Evolutionary conservation across 1,140 invertebrate species (phyloP).

Genomic region (Diplogasteroides magnus): DNA sequence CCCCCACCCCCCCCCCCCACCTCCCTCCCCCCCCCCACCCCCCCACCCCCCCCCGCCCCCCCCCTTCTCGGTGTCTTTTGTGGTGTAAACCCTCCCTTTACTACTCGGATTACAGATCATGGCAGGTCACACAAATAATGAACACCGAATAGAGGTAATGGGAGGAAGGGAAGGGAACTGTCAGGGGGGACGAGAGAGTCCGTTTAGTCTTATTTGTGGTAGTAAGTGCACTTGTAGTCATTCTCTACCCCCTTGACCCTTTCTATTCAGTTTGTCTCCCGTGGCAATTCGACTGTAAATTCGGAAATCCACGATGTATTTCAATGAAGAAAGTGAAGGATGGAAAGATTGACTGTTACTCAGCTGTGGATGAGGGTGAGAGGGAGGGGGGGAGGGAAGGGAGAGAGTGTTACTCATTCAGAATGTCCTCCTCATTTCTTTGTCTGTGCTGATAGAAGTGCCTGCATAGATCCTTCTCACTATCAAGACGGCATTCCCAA

Average conservation of each 20-base stretch:
- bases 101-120: too few species aligned
- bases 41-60: too few species aligned
- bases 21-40: too few species aligned
- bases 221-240: not conserved
- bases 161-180: not conserved
- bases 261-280: slow-evolving; percentile 33
- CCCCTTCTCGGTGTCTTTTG: not conserved
- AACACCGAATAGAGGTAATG: not conserved
- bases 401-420: too few species aligned
- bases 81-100: too few species aligned
- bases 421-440: slow-evolving; percentile 35
- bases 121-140: too few species aligned
- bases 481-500: slow-evolving; percentile 32
- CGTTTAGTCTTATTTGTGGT: too few species aligned
- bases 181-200: too few species aligned
- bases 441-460: slow-evolving; percentile 30
- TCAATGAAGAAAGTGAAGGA: slow-evolving; percentile 30
- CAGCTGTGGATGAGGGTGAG: slow-evolving; percentile 35
- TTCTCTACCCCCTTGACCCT: not conserved
- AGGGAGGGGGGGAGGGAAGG: too few species aligned
- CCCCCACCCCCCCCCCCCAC: too few species aligned
- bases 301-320: slow-evolving; percentile 35
- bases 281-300: slow-evolving; percentile 43
- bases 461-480: slow-evolving; percentile 24
- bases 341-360: slow-evolving; percentile 38